Conservation (phyloP, 2,113 vertebrate genomes). For the Crotophaga sulcirostris region DNA sequence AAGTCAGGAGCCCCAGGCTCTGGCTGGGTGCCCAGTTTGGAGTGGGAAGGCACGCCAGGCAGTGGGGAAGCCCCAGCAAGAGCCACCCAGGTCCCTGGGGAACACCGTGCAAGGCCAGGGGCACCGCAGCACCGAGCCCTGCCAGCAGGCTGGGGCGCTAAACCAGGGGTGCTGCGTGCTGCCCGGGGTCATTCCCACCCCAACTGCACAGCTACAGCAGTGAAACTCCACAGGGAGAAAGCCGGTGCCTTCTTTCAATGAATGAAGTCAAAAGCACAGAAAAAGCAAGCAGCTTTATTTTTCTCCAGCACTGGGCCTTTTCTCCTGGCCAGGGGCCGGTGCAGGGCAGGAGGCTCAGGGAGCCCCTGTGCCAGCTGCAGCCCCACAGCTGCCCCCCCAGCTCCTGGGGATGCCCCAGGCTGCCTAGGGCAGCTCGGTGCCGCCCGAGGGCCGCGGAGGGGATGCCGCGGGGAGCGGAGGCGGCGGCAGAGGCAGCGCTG, state of each 20-base stretch:
- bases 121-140: neutral
- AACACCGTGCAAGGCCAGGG: neutral
- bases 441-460: rapidly evolving
- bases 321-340: rapidly evolving
- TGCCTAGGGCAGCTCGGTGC: rapidly evolving
- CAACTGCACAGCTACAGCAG: rapidly evolving
- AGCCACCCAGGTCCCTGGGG: neutral
- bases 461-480: rapidly evolving
- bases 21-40: neutral
- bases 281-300: neutral
- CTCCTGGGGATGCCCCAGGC: too few species aligned
- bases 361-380: neutral
- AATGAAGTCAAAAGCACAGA: neutral
- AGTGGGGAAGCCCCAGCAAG: neutral
- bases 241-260: neutral
- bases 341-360: neutral
- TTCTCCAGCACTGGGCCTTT: rapidly evolving
- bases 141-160: neutral
- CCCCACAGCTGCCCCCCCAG: neutral
- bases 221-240: neutral
- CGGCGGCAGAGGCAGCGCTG: rapidly evolving
- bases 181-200: neutral
- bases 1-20: neutral
- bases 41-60: neutral
- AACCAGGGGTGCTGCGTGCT: neutral